Conservation (phyloP, 2,797 vertebrate species). For the Numenius phaeopus region DNA sequence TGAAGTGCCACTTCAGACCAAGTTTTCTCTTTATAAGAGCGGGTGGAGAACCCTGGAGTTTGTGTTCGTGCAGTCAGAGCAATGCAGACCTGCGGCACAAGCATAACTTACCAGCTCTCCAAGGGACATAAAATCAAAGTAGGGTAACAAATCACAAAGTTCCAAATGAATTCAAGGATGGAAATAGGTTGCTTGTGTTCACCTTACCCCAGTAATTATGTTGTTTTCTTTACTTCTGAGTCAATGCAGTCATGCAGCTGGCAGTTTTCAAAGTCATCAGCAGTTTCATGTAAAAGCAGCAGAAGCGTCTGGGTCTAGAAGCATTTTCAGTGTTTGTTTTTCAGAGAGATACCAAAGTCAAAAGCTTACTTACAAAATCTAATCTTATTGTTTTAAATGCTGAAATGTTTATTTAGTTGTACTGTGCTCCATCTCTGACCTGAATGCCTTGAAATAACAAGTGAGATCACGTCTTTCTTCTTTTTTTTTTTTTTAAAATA, state of each 20-base stretch:
- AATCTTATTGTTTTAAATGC: slow-evolving; percentile 17
- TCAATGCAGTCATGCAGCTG: background rate
- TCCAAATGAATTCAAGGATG: background rate
- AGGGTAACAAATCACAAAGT: background rate
- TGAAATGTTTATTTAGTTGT: background rate
- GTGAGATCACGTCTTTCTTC: background rate
- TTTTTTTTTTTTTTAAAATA: background rate
- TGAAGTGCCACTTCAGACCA: background rate
- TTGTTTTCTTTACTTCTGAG: background rate
- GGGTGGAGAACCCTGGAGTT: background rate
- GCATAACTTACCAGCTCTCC: background rate
- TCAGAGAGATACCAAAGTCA: background rate
- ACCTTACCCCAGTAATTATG: background rate
- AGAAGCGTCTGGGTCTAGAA: background rate
- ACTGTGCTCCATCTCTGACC: background rate
- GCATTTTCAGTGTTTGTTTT: background rate
- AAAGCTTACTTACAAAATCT: slow-evolving; percentile 16
- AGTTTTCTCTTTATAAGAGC: background rate
- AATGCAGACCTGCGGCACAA: background rate
- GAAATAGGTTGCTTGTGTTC: background rate
- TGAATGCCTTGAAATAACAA: background rate
- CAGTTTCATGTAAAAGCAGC: background rate
- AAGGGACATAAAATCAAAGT: background rate
- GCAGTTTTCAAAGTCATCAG: background rate
- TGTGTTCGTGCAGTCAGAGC: background rate